Base-by-base conservation (phyloP, 2,888 invertebrate genomes). In the Ephialtes manifestator region DNA sequence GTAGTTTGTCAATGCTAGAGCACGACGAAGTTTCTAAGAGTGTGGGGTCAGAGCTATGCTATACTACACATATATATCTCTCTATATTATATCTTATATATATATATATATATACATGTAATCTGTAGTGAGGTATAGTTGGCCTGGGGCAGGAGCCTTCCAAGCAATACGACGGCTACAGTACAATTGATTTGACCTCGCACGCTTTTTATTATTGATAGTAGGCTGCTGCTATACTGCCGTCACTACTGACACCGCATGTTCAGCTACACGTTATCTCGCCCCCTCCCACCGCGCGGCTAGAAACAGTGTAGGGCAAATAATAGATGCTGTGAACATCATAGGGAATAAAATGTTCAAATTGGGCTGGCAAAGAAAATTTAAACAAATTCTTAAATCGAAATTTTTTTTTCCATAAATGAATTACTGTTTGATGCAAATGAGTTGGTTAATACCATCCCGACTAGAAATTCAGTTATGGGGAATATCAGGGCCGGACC, bases 141-240 rank as follows among this genome's bases (percentile, higher is more conserved):
- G 72, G 71, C 53, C 76, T 60, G 60, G 63, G 77, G 77, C 74
- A 67, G 74, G 65, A 72, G 79, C 83, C 77, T 76, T 75, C 51
- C 43, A 28, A 74, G 63, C 77, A 35, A 48, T 79, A 78, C 78
- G 75, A 75, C 89, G 85, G 77, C 77, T 83, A 88, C 90, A 88
- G 90, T 90, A 90, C 90, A 92, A 93, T 93, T 93, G 92, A 87
- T 92, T 91, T 89, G 93, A 92, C 93, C 92, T 93, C 93, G 92
- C 87, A 86, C 84, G 88, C 86, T 91, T 87, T 92, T 91, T 91
- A 92, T 93, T 92, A 92, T 92, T 92, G 91, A 91, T 91, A 89
- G 77, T 84, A 80, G 77, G 78, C 80, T 78, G 76, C 72, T 71
- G 60, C 46, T 24, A 53, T 60, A 35, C 35, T n/a, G 60, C 60